Evolutionary conservation across 2,888 invertebrate genomes (phyloP).

Genomic region (Folsomia manolachei): DNA sequence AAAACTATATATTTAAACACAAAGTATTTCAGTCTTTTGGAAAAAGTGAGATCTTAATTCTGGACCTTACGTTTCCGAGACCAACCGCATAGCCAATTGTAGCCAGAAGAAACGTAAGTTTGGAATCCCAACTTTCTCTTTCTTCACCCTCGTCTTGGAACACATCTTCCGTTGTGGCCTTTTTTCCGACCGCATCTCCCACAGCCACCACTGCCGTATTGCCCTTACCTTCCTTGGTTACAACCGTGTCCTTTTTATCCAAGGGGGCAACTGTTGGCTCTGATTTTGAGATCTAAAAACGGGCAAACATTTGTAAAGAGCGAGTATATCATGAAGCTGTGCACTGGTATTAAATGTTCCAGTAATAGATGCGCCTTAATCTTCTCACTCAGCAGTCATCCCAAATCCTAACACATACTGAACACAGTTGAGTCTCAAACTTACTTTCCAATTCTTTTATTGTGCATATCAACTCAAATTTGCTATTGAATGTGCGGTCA

Average conservation of each 20-base stretch:
- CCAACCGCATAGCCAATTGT: slow-evolving; percentile 95
- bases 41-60: no score
- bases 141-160: slow-evolving; percentile 64
- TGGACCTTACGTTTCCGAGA: slow-evolving; percentile 74
- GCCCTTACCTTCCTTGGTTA: slow-evolving; percentile 29
- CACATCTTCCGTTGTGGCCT: slow-evolving; percentile 20
- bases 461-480: no score
- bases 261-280: not conserved
- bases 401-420: no score
- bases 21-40: not conserved
- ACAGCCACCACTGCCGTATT: slow-evolving; percentile 28
- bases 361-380: no score
- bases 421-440: no score
- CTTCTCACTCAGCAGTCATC: not conserved
- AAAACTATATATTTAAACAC: not conserved
- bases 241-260: slow-evolving; percentile 25
- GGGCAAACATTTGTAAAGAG: not conserved
- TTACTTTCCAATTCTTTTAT: no score
- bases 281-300: slow-evolving; percentile 1
- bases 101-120: slow-evolving; percentile 84
- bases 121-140: slow-evolving; percentile 89
- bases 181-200: slow-evolving; percentile 16
- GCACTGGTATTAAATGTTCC: not conserved
- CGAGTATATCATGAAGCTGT: no score
- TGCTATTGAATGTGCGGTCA: no score